A percentile compares a stretch with the other conserved stretches of the same genome.
These are phyloP conservation scores for Mesorhabditis spiculigera DNA, from an alignment of 2,888 invertebrate species.

Conservation along the genomic window DNA sequence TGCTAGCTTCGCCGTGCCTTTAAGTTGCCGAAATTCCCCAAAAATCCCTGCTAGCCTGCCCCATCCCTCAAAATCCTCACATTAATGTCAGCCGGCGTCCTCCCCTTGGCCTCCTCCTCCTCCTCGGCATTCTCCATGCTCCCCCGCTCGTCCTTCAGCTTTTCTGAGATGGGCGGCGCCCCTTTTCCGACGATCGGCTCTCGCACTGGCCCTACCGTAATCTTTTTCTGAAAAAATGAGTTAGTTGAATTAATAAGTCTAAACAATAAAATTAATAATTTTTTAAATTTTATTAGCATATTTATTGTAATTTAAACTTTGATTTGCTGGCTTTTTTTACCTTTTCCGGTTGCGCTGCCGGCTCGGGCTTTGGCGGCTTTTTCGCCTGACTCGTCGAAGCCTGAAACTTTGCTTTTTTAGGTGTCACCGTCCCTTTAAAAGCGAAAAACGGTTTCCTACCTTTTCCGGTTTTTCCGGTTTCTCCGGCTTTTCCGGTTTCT, in stretches of 20 bases:
- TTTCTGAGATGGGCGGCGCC: too few species aligned
- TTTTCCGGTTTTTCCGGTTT: too few species aligned
- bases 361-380: not conserved
- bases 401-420: too few species aligned
- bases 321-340: not conserved
- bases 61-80: not conserved
- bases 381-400: not conserved
- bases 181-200: not conserved
- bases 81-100: slow-evolving; percentile 4
- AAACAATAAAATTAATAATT: not conserved
- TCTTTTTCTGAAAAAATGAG: not conserved
- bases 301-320: not conserved
- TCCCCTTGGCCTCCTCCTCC: not conserved
- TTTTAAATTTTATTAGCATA: not conserved
- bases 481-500: not conserved
- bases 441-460: too few species aligned
- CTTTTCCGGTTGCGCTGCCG: not conserved
- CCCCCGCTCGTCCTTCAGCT: not conserved
- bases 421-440: too few species aligned
- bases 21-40: too few species aligned
- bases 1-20: too few species aligned
- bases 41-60: too few species aligned
- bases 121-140: not conserved
- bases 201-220: not conserved
- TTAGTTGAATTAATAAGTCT: not conserved